A percentile compares a stretch with the other conserved stretches of the same genome.
phyloP scores from a whole-genome alignment of 2,888 invertebrate genomes.

The Criorhina ranunculi region DNA sequence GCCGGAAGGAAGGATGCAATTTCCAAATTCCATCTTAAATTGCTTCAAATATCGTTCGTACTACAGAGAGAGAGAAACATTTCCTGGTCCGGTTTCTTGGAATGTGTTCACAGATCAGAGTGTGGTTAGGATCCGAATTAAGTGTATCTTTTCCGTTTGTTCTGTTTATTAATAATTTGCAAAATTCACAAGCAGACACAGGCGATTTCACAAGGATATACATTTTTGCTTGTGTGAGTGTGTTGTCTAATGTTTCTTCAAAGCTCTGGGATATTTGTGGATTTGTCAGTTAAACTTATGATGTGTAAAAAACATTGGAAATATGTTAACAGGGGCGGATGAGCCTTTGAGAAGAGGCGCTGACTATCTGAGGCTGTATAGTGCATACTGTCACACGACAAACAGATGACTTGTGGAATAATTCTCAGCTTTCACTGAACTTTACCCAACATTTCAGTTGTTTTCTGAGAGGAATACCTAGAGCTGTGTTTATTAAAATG shows the following conservation, averaged over 20 bases:
- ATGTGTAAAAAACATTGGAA: slow-evolving; percentile 6
- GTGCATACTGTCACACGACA: background rate
- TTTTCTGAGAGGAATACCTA: too few relatives aligned
- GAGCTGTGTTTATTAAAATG: too few relatives aligned
- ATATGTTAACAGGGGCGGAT: background rate
- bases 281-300: background rate
- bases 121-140: slow-evolving; percentile 31
- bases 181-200: slow-evolving; percentile 31
- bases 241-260: background rate
- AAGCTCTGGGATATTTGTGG: background rate
- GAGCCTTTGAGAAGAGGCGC: background rate
- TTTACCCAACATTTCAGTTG: too few relatives aligned
- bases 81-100: slow-evolving; percentile 5
- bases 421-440: too few relatives aligned
- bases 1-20: slow-evolving; percentile 42
- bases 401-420: too few relatives aligned
- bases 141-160: slow-evolving; percentile 60
- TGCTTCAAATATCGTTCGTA: slow-evolving; percentile 34
- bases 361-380: background rate
- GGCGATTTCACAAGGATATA: background rate
- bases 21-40: slow-evolving; percentile 28
- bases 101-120: slow-evolving; percentile 44
- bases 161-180: slow-evolving; percentile 56
- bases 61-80: slow-evolving; percentile 1
- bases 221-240: background rate